Evolutionary conservation across 2,113 vertebrate species (phyloP).

Genomic region (Triplophysa dalaica): DNA sequence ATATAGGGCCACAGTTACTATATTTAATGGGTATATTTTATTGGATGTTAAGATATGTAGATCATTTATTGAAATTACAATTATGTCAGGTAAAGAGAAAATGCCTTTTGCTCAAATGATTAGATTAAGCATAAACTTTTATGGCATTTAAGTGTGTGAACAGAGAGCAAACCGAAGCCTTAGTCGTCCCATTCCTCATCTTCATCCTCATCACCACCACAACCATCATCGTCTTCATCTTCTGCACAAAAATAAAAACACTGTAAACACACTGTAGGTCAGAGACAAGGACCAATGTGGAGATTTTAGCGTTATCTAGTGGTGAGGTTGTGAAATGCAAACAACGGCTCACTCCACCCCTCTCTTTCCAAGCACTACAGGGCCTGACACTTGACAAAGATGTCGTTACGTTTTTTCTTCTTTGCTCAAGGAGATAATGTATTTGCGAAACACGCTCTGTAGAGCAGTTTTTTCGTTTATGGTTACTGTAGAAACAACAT

Average conservation of each 20-base stretch:
- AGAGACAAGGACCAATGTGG: no score
- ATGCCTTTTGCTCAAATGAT: neutral
- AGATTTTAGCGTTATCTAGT: no score
- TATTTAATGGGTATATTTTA: neutral
- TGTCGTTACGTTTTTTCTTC: no score
- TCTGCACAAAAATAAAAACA: conserved; percentile 58
- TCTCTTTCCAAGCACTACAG: no score
- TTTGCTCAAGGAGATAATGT: no score
- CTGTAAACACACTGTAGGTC: neutral
- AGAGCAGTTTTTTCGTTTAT: no score
- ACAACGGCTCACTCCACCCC: no score
- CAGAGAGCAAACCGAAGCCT: conserved; percentile 28
- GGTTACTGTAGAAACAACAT: no score
- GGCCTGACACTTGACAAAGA: no score
- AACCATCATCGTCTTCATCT: conserved; percentile 73
- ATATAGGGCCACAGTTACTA: no score
- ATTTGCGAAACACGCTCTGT: no score
- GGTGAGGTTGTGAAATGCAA: no score
- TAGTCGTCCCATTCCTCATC: conserved; percentile 81
- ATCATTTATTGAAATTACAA: neutral
- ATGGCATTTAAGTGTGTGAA: neutral
- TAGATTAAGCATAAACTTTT: neutral
- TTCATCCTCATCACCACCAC: conserved; percentile 74
- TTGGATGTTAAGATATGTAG: neutral
- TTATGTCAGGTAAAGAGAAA: neutral